Evolutionary conservation across 2,797 vertebrate genomes (phyloP), one percentile per base, ranked within the genome.

Genomic region (Dromococcyx pavoninus): DNA sequence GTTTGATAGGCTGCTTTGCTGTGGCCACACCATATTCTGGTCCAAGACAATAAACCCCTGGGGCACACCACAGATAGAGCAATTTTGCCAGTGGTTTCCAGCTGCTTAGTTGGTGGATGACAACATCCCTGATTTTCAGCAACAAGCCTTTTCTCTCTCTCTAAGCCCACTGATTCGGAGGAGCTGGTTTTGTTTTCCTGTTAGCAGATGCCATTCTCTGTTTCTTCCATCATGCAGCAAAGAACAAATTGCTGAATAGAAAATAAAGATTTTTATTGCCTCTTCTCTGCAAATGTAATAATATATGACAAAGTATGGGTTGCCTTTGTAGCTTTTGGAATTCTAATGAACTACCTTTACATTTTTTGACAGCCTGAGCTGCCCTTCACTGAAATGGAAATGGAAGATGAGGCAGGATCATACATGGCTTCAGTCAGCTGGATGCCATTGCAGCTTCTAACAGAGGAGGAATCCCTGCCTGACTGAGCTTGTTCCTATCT

Each of bases 41-140:
- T n/a, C 87, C 67, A 73, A 73, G 73, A 50, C 21, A 62, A 37
- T 12, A 89, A 86, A 89, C 35, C 43, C n/a, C 25, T 1, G 0
- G 62, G 27, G 32, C 7, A 3, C 15, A 35, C n/a, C 48, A 57
- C 2, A 64, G 43, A 48, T 43, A 33, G 25, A 86, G 82, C 11
- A 76, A 33, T 58, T 83, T 32, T 78, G 82, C 48, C 65, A 70
- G 39, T 53, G 69, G 46, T 73, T 88, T 88, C 72, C 39, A 81
- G 39, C 73, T 71, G 64, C 71, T 92, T 58, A 4, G 28, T 33
- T 24, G 33, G 30, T 78, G 61, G 66, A 46, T 75, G 58, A 33
- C 23, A 67, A 41, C 9, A 69, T 32, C 66, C 37, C 23, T 73
- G 44, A 73, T 64, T 86, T 73, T 73, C 88, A 84, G 51, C 23